Conservation (phyloP, 2,797 vertebrate genomes). For the Decapterus maruadsi region DNA sequence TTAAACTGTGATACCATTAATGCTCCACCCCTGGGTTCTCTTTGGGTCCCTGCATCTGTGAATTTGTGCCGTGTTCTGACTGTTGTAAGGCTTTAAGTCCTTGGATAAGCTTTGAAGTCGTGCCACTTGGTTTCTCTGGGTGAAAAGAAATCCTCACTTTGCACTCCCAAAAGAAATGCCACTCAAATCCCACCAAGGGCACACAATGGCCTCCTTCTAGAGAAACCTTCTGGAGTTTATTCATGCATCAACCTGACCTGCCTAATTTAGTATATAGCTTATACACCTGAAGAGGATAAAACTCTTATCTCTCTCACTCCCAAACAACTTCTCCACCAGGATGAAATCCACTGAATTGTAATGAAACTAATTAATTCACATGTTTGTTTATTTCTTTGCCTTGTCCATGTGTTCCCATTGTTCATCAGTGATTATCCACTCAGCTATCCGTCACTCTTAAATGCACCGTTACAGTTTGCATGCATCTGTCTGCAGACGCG, state of each 20-base stretch:
- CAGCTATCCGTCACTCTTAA: conserved; percentile 15
- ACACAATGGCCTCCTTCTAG: conserved; percentile 69
- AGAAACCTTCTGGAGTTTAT: conserved; percentile 40
- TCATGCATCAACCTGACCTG: conserved; percentile 51
- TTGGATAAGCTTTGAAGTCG: conserved; percentile 80
- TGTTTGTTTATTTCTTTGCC: conserved; percentile 23
- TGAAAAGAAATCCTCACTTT: conserved; percentile 79
- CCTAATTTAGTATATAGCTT: conserved; percentile 33
- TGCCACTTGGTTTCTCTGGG: conserved; percentile 81
- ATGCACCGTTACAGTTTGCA: conserved; percentile 26
- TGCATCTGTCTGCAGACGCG: conserved; percentile 17
- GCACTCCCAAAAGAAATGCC: conserved; percentile 72
- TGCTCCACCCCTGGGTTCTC: conserved; percentile 48
- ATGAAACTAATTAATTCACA: conserved; percentile 8
- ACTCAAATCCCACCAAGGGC: conserved; percentile 69
- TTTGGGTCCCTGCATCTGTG: conserved; percentile 52
- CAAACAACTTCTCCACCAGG: background rate
- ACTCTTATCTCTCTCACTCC: background rate
- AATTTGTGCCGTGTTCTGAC: conserved; percentile 57
- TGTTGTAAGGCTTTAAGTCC: conserved; percentile 69
- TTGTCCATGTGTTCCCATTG: conserved; percentile 17
- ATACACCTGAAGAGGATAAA: conserved; percentile 40
- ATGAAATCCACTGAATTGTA: background rate
- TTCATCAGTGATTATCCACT: conserved; percentile 32
- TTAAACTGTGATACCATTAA: conserved; percentile 45